phyloP scores from a whole-genome alignment of 2,113 vertebrate genomes.

The Centropristis striata region DNA sequence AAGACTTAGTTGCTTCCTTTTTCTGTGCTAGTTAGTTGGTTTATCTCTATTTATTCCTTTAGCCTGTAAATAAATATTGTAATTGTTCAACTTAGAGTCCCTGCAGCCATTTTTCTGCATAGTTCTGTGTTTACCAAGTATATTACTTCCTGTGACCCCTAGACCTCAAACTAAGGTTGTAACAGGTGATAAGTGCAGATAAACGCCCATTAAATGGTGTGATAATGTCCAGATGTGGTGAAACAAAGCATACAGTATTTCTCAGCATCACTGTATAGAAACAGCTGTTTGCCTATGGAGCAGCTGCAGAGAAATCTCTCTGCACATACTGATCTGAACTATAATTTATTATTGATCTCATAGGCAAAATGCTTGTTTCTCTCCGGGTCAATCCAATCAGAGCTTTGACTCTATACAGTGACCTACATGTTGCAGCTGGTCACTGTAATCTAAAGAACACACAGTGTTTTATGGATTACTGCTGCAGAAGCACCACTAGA shows the following conservation, averaged over 20 bases:
- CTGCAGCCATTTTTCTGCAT: no score
- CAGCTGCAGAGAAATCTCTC: background rate
- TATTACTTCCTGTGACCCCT: no score
- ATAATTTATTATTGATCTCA: constrained; percentile 1
- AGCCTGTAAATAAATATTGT: no score
- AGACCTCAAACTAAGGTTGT: no score
- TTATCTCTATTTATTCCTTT: no score
- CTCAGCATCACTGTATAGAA: background rate
- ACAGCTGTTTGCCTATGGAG: constrained; percentile 14
- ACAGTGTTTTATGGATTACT: background rate
- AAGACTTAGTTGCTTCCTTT: no score
- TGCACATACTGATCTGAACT: background rate
- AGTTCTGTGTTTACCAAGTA: no score
- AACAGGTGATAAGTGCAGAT: no score
- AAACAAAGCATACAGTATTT: background rate
- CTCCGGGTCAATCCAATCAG: background rate
- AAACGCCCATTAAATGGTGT: no score
- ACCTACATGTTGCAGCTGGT: background rate
- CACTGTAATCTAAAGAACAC: background rate
- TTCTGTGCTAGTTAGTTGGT: no score
- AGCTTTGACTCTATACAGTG: background rate
- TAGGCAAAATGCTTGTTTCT: constrained; percentile 13
- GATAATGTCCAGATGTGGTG: no score
- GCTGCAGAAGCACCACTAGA: background rate
- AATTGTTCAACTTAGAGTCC: no score